phyloP scores from a whole-genome alignment of 2,888 invertebrate species.

The Carcina quercana region DNA sequence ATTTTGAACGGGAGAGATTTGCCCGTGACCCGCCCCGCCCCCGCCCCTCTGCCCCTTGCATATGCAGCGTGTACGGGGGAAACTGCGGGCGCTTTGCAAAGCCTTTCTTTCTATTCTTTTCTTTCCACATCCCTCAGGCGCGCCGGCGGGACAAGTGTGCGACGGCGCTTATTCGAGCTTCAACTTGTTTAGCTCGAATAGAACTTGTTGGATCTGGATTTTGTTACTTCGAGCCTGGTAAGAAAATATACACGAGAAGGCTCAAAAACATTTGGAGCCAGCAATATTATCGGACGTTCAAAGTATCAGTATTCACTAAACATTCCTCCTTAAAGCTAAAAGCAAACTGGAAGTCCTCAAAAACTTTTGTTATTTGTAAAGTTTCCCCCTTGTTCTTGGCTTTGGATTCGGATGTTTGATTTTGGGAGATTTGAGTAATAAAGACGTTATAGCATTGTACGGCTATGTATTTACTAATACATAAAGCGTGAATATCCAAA shows the following conservation, averaged over 20 bases:
- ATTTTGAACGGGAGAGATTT: slow-evolving; percentile 61
- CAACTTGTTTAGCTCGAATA: slow-evolving; percentile 59
- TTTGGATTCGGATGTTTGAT: slow-evolving; percentile 4
- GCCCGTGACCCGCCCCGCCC: slow-evolving; percentile 27
- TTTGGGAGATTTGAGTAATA: too few relatives aligned
- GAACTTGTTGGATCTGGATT: slow-evolving; percentile 55
- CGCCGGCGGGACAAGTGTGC: slow-evolving; percentile 47
- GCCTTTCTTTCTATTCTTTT: slow-evolving; percentile 49
- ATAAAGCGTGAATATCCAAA: too few relatives aligned
- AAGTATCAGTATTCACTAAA: slow-evolving; percentile 15
- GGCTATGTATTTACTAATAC: too few relatives aligned
- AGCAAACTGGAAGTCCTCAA: slow-evolving; percentile 13
- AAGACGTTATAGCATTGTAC: too few relatives aligned
- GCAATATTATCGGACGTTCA: slow-evolving; percentile 26
- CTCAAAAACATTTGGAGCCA: slow-evolving; percentile 28
- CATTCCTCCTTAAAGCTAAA: slow-evolving; percentile 17
- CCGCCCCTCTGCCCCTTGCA: slow-evolving; percentile 33
- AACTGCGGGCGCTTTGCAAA: slow-evolving; percentile 21
- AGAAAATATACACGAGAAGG: slow-evolving; percentile 22
- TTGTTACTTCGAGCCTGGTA: slow-evolving; percentile 42
- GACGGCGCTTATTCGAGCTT: slow-evolving; percentile 56
- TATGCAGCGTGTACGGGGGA: slow-evolving; percentile 43
- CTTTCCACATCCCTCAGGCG: slow-evolving; percentile 46
- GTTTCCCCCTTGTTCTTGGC: slow-evolving; percentile 10
- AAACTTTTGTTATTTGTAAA: slow-evolving; percentile 16